Evolutionary conservation across 2,888 invertebrate genomes (phyloP), one percentile per base, ranked within the genome.

Genomic region (Dendrolimus pini): DNA sequence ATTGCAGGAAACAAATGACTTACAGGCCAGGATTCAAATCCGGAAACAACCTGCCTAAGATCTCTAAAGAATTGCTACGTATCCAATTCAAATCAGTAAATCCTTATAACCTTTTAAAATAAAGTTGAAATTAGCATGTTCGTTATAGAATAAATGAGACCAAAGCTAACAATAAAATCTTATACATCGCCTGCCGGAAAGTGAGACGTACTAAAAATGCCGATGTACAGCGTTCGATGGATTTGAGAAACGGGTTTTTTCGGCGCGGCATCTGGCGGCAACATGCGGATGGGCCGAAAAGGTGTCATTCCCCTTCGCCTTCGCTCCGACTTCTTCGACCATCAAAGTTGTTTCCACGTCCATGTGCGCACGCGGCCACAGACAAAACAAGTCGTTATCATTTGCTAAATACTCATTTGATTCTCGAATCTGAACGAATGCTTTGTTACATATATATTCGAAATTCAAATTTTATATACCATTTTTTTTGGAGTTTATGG

Each of bases 251-350:
- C 65, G 9, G 47, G 47, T 47, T 67, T 65, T 68, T 65, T 68
- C 64, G 61, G 63, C 63, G 61, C 59, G 59, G 64, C 77, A 77
- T 77, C 75, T 77, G 77, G 74, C 73, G 64, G 59, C 76, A 75
- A 67, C 66, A 73, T 77, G 75, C 63, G 61, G 59, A 62, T 65
- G 68, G 69, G 60, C 71, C 74, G 70, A 72, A 75, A 76, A 77
- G 71, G 76, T 76, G 77, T 77, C 77, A 76, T 77, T 77, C 77
- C 76, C 77, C 77, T 75, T 74, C 68, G 69, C 47, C 6, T 68
- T 72, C 69, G 65, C 62, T 67, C 63, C 65, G 73, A 64, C 66
- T 67, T 67, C 65, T 67, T 61, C 65, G 66, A 66, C 72, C 74
- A 76, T 75, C 74, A 71, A 30, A 30, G 30, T 30, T 30, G 30